Evolutionary conservation across 2,113 vertebrate genomes (phyloP).

Genomic region (Tamias sibiricus): DNA sequence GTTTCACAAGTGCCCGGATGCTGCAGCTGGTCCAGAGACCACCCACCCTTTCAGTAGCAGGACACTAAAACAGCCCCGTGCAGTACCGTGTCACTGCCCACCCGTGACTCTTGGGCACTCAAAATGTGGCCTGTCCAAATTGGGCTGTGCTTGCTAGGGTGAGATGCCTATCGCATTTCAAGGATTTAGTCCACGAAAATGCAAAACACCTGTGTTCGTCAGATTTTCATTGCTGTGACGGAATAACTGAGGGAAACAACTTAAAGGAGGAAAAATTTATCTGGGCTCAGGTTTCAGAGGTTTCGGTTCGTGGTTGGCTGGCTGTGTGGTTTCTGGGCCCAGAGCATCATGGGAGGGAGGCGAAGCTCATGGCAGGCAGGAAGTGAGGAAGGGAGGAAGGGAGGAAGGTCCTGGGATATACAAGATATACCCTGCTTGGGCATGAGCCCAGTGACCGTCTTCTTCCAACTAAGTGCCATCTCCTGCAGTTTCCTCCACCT

Average conservation of each 20-base stretch:
- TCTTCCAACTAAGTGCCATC: background rate
- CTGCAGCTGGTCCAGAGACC: background rate
- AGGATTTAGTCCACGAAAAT: background rate
- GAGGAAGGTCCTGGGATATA: background rate
- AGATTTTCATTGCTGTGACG: background rate
- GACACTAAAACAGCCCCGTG: background rate
- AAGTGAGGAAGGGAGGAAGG: background rate
- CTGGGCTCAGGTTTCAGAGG: background rate
- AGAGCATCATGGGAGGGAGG: too few relatives aligned
- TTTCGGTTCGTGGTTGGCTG: background rate
- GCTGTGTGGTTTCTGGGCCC: too few relatives aligned
- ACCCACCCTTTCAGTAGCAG: background rate
- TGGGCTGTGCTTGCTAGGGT: background rate
- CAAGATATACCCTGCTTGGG: background rate
- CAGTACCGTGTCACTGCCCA: accelerated
- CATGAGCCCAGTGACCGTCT: background rate
- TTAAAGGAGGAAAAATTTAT: background rate
- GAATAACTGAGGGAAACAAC: background rate
- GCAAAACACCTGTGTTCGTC: background rate
- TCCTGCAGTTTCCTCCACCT: background rate
- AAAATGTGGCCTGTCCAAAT: background rate
- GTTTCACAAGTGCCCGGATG: background rate
- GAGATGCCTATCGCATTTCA: background rate
- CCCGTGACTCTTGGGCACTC: background rate
- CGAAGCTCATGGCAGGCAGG: background rate